Conservation (phyloP, 92 coral and sea anemone genomes). For the Epizoanthus rinbou region DNA sequence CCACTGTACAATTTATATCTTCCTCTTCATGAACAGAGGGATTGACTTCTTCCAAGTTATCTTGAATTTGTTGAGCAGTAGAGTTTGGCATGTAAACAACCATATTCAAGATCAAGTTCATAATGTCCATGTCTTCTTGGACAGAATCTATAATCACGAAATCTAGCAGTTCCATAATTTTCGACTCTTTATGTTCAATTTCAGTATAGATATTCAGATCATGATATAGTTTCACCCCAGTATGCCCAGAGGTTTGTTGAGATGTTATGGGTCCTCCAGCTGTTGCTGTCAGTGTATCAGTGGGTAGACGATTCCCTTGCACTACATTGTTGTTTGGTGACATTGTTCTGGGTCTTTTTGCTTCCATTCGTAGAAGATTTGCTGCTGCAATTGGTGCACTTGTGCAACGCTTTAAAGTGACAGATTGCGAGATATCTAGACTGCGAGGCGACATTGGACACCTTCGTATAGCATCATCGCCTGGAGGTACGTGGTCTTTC, state of each 20-base stretch:
- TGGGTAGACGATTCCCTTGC: too few species aligned
- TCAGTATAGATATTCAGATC: background rate
- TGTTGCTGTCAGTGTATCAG: too few species aligned
- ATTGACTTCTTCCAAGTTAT: background rate
- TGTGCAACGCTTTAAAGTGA: background rate
- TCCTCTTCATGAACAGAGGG: background rate
- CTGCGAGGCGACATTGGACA: background rate
- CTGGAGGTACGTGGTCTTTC: background rate
- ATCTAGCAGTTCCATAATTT: slow-evolving; percentile 1
- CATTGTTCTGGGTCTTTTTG: background rate
- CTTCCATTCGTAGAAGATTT: background rate
- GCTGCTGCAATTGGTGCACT: background rate
- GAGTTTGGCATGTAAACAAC: background rate
- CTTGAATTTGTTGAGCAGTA: background rate
- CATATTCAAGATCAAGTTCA: slow-evolving; percentile 19
- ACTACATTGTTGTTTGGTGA: background rate
- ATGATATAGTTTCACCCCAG: background rate
- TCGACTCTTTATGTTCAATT: background rate
- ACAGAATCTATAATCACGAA: background rate
- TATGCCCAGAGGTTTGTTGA: background rate
- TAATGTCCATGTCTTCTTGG: slow-evolving; percentile 13
- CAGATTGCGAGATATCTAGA: background rate
- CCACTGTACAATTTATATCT: background rate
- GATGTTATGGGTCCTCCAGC: background rate
- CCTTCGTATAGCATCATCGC: background rate